Conservation (phyloP, 2,888 invertebrate genomes). For the Phaonia tiefii region DNA sequence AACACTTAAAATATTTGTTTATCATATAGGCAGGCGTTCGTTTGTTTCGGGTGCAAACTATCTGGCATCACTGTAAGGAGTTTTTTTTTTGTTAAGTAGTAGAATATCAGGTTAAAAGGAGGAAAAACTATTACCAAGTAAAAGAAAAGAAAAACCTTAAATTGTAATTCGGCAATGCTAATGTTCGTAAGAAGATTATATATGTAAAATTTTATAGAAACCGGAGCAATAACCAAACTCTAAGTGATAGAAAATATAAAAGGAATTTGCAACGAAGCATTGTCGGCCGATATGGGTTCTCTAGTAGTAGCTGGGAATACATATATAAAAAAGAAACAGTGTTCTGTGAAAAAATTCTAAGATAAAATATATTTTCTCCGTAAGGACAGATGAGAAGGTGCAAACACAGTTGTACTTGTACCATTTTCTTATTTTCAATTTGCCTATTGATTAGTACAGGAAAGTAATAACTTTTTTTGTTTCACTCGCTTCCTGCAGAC, state of each 20-base stretch:
- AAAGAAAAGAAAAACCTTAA: slow-evolving; percentile 63
- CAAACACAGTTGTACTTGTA: neutral
- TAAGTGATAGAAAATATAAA: neutral
- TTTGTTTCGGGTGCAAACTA: neutral
- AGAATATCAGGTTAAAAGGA: slow-evolving; percentile 66
- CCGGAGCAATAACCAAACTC: slow-evolving; percentile 39
- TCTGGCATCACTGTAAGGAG: slow-evolving; percentile 64
- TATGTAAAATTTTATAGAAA: slow-evolving; percentile 64
- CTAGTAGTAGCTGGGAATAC: neutral
- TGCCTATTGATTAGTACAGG: neutral
- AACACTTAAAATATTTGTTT: neutral
- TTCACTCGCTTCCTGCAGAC: neutral
- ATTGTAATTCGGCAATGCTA: slow-evolving; percentile 67
- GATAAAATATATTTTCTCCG: neutral
- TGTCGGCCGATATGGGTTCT: neutral
- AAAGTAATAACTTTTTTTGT: slow-evolving; percentile 2
- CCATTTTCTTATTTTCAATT: too few relatives aligned
- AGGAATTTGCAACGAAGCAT: too few relatives aligned
- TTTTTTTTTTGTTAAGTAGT: slow-evolving; percentile 64
- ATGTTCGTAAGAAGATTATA: slow-evolving; percentile 67
- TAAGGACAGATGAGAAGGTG: neutral
- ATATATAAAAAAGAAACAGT: slow-evolving; percentile 1
- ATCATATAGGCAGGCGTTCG: neutral
- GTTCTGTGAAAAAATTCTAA: neutral
- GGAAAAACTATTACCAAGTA: slow-evolving; percentile 66